phyloP scores from a whole-genome alignment of 2,113 vertebrate species.

The Heloderma charlesbogerti region DNA sequence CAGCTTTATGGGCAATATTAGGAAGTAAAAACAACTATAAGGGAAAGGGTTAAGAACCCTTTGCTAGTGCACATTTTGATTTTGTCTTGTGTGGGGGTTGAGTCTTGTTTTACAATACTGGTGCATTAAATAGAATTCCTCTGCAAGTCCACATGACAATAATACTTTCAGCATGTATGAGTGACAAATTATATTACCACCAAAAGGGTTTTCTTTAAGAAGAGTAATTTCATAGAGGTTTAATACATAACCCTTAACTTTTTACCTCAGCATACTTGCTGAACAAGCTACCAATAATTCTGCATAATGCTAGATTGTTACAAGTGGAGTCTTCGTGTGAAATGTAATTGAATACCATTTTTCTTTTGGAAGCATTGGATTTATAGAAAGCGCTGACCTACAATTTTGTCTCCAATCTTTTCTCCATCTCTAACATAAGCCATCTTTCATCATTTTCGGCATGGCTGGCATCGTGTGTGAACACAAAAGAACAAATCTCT shows the following conservation, averaged over 20 bases:
- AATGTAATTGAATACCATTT: conserved; percentile 33
- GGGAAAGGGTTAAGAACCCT: background rate
- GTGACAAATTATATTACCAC: conserved; percentile 7
- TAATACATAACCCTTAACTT: conserved; percentile 26
- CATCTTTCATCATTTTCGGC: background rate
- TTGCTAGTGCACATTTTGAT: background rate
- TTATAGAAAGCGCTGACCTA: background rate
- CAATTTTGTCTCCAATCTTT: background rate
- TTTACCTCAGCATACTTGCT: conserved; percentile 23
- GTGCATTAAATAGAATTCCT: conserved; percentile 13
- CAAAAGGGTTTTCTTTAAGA: conserved; percentile 5
- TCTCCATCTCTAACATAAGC: background rate
- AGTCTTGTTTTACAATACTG: background rate
- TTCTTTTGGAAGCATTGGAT: background rate
- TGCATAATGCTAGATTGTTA: background rate
- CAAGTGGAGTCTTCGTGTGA: conserved; percentile 10
- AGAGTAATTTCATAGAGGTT: conserved; percentile 43
- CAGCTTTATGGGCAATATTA: background rate
- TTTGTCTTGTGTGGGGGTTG: background rate
- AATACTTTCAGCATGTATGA: background rate
- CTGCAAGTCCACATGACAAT: background rate
- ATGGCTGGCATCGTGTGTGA: background rate
- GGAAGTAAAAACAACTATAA: background rate
- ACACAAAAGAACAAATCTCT: background rate
- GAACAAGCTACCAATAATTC: conserved; percentile 24